Conservation (phyloP, 2,888 invertebrate species). For the Agriopis leucophaearia region DNA sequence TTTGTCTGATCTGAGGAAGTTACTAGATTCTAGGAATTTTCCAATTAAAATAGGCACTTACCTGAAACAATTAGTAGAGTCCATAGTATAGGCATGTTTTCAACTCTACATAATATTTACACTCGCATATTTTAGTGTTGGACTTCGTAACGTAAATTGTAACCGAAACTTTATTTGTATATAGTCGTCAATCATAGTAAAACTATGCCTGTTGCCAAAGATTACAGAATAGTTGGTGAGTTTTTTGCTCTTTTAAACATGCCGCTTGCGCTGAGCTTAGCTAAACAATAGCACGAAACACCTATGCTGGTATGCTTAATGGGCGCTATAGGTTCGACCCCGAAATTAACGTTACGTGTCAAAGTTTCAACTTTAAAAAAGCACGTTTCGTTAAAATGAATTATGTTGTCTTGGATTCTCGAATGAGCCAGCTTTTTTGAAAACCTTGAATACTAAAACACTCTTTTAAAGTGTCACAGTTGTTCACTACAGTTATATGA, state of each 20-base stretch:
- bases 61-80: neutral
- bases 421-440: no score
- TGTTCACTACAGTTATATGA: no score
- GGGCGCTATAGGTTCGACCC: constrained; percentile 25
- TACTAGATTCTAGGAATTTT: neutral
- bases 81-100: constrained; percentile 1
- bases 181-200: constrained; percentile 57
- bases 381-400: constrained; percentile 1
- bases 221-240: constrained; percentile 38
- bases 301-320: constrained; percentile 15
- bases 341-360: constrained; percentile 33
- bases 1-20: no score
- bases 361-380: constrained; percentile 8
- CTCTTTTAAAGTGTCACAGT: no score
- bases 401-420: neutral
- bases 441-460: no score
- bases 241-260: constrained; percentile 10
- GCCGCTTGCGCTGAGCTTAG: constrained; percentile 28
- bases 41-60: neutral
- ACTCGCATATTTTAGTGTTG: constrained; percentile 22
- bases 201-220: constrained; percentile 32
- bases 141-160: constrained; percentile 33
- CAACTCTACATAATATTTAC: neutral
- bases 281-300: constrained; percentile 39
- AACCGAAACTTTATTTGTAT: constrained; percentile 60